phyloP scores from a whole-genome alignment of 2,888 invertebrate genomes.

The Polydesmus complanatus region DNA sequence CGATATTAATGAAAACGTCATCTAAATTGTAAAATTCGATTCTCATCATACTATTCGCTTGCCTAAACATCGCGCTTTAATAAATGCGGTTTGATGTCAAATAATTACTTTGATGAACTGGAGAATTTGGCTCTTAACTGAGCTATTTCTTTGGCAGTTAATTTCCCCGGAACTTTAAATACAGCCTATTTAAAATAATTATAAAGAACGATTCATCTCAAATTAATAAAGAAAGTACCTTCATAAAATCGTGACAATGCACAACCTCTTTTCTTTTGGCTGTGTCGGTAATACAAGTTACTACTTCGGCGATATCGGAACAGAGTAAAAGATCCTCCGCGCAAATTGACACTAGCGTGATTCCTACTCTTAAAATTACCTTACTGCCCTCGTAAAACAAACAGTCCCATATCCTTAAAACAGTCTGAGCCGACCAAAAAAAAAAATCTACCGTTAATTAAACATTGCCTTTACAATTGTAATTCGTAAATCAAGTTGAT shows the following conservation, averaged over 20 bases:
- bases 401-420: conserved; percentile 89
- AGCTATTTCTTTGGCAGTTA: conserved; percentile 49
- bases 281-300: conserved; percentile 67
- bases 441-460: conserved; percentile 2
- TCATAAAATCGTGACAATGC: conserved; percentile 78
- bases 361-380: conserved; percentile 74
- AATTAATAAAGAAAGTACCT: conserved; percentile 46
- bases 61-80: too few species aligned
- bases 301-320: conserved; percentile 64
- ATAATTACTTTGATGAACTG: not conserved
- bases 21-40: too few species aligned
- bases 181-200: conserved; percentile 45
- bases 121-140: conserved; percentile 11
- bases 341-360: conserved; percentile 54
- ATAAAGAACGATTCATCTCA: too few species aligned
- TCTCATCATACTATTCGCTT: too few species aligned
- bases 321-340: conserved; percentile 49
- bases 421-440: conserved; percentile 45
- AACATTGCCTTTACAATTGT: not conserved
- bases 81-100: not conserved
- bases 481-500: conserved; percentile 19
- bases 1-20: too few species aligned
- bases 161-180: conserved; percentile 64
- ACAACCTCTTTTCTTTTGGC: conserved; percentile 61
- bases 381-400: conserved; percentile 88